A percentile compares a stretch with the other conserved stretches of the same genome.
phyloP scores from a whole-genome alignment of 1,140 invertebrate species.

The Uloborus diversus region DNA sequence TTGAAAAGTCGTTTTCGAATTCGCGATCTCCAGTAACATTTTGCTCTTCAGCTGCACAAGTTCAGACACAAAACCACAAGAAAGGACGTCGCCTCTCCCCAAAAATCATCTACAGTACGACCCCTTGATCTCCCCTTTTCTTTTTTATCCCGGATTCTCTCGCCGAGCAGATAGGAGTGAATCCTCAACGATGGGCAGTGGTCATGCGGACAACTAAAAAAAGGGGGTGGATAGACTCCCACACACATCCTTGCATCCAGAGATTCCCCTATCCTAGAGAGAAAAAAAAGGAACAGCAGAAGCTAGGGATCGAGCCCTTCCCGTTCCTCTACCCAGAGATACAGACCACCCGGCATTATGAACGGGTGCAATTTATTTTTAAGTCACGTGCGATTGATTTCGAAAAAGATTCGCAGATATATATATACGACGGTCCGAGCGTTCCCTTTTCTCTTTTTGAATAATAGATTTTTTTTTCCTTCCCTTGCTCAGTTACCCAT shows the following conservation, averaged over 20 bases:
- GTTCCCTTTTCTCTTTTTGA: too few relatives aligned
- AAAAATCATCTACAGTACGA: not conserved
- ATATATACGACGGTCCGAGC: too few relatives aligned
- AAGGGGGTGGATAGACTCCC: too few relatives aligned
- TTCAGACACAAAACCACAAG: too few relatives aligned
- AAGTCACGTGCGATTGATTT: constrained; percentile 55
- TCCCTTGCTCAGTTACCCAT: constrained; percentile 29
- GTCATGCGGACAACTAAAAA: not conserved
- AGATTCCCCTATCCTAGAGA: not conserved
- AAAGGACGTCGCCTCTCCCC: too few relatives aligned
- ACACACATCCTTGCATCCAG: too few relatives aligned
- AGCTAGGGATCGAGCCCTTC: not conserved
- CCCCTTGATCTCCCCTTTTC: constrained; percentile 29
- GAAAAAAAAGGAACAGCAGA: not conserved
- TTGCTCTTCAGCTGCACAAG: too few relatives aligned
- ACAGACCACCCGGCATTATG: constrained; percentile 44
- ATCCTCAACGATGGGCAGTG: constrained; percentile 33
- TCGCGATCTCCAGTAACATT: too few relatives aligned
- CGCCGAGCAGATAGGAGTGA: constrained; percentile 32
- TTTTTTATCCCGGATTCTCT: constrained; percentile 41
- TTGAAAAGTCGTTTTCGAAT: too few relatives aligned
- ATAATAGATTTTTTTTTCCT: constrained; percentile 10
- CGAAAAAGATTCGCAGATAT: constrained; percentile 34
- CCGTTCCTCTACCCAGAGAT: constrained; percentile 29
- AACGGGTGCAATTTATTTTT: constrained; percentile 54